These are phyloP conservation scores for Philonicus albiceps DNA, from an alignment of 2,888 invertebrate genomes.

Conservation along the genomic window DNA sequence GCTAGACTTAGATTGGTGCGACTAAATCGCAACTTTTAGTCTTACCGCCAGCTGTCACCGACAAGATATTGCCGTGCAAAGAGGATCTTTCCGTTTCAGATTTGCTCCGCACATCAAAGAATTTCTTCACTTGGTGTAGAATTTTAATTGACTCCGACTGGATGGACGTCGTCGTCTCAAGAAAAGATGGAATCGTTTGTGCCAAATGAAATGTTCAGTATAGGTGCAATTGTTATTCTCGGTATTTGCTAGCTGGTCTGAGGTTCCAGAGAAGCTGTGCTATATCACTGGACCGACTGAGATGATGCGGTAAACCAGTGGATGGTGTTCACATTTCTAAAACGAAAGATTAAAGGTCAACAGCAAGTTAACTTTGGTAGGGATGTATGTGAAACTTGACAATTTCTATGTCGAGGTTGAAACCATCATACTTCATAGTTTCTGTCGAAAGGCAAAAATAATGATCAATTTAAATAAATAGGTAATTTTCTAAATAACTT, in stretches of 20 bases:
- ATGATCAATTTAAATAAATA: background rate
- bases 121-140: slow-evolving; percentile 44
- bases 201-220: slow-evolving; percentile 6
- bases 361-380: background rate
- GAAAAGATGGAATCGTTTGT: slow-evolving; percentile 39
- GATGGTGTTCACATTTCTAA: slow-evolving; percentile 9
- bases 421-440: background rate
- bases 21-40: background rate
- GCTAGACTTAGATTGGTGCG: background rate
- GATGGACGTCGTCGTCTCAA: slow-evolving; percentile 4
- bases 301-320: background rate
- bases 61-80: slow-evolving; percentile 1
- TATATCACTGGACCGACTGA: background rate
- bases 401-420: background rate
- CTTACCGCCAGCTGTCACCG: background rate
- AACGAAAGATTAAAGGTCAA: slow-evolving; percentile 28
- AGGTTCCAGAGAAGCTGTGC: background rate
- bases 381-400: slow-evolving; percentile 11
- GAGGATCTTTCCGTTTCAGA: background rate
- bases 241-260: background rate
- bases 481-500: background rate
- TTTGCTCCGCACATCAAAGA: slow-evolving; percentile 15
- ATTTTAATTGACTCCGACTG: slow-evolving; percentile 46
- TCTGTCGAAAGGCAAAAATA: background rate
- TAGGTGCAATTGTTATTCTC: slow-evolving; percentile 23